Percentiles rank a stretch among this genome's conserved stretches.
Evolutionary conservation across 37 sponge, comb jelly and placozoan species (phyloP).

Genomic region (Haliclona indistincta): DNA sequence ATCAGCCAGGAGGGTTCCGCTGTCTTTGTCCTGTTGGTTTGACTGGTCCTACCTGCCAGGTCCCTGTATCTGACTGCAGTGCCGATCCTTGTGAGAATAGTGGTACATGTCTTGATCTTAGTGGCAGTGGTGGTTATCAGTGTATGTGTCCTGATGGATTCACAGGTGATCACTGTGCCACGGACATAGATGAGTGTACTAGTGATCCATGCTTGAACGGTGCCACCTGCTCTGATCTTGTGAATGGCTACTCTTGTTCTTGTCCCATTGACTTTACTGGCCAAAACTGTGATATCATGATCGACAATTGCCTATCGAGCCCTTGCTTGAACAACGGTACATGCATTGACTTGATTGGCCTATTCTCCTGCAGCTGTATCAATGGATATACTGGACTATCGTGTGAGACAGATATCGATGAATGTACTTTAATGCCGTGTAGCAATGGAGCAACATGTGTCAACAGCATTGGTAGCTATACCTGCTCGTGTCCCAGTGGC

Average conservation of each 20-base stretch:
- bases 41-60: conserved; percentile 50
- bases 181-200: conserved; percentile 15
- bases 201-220: conserved; percentile 62
- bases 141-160: conserved; percentile 51
- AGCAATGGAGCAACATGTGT: conserved; percentile 50
- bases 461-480: conserved; percentile 39
- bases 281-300: conserved; percentile 42
- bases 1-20: conserved; percentile 23
- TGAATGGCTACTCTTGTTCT: conserved; percentile 33
- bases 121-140: conserved; percentile 21
- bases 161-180: conserved; percentile 44
- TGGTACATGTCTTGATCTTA: conserved; percentile 43
- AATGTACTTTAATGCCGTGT: conserved; percentile 22
- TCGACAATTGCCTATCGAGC: conserved; percentile 50
- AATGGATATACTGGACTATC: conserved; percentile 52
- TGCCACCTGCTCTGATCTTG: conserved; percentile 37
- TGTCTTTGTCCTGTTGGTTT: conserved; percentile 66
- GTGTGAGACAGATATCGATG: conserved; percentile 28
- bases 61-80: conserved; percentile 56
- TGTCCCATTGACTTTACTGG: conserved; percentile 71
- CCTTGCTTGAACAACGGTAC: conserved; percentile 55
- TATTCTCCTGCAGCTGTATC: conserved; percentile 55
- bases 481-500: conserved; percentile 48
- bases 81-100: conserved; percentile 51
- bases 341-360: conserved; percentile 25